Conservation (phyloP, 2,797 vertebrate species). For the Clarias platycephalus region DNA sequence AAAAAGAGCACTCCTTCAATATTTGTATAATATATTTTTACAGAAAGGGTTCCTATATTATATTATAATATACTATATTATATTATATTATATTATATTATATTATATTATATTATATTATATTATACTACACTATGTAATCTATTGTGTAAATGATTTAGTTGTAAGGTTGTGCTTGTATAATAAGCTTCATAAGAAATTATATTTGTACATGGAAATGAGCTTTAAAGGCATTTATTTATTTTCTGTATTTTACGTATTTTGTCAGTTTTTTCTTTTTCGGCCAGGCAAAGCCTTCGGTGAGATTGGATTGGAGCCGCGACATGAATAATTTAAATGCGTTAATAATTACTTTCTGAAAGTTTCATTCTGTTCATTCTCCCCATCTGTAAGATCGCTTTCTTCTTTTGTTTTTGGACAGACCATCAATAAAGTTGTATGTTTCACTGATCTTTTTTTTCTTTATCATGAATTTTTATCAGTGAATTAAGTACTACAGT, state of each 20-base stretch:
- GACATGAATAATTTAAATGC: constrained; percentile 6
- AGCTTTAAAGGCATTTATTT: constrained; percentile 86
- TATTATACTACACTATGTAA: constrained; percentile 57
- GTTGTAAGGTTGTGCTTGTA: constrained; percentile 80
- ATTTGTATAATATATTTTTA: constrained; percentile 58
- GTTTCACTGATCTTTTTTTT: constrained; percentile 24
- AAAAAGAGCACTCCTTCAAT: constrained; percentile 54
- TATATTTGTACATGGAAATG: constrained; percentile 90
- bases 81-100: no score
- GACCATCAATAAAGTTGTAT: constrained; percentile 77
- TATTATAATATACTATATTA: no score
- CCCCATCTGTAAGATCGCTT: constrained; percentile 25
- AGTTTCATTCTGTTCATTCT: constrained; percentile 15
- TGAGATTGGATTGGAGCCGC: constrained; percentile 44
- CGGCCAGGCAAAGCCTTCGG: constrained; percentile 56
- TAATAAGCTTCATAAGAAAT: constrained; percentile 77
- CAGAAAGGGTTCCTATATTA: constrained; percentile 53
- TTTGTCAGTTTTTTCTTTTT: constrained; percentile 53
- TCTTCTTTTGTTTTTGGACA: constrained; percentile 51
- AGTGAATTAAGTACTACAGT: neutral
- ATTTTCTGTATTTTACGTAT: constrained; percentile 81
- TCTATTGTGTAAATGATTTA: constrained; percentile 75
- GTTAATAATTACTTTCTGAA: neutral
- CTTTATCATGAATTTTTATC: constrained; percentile 24
- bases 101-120: constrained; percentile 23